These are phyloP conservation scores for Lochmaea crataegi DNA, from an alignment of 2,888 invertebrate species.

Conservation along the genomic window DNA sequence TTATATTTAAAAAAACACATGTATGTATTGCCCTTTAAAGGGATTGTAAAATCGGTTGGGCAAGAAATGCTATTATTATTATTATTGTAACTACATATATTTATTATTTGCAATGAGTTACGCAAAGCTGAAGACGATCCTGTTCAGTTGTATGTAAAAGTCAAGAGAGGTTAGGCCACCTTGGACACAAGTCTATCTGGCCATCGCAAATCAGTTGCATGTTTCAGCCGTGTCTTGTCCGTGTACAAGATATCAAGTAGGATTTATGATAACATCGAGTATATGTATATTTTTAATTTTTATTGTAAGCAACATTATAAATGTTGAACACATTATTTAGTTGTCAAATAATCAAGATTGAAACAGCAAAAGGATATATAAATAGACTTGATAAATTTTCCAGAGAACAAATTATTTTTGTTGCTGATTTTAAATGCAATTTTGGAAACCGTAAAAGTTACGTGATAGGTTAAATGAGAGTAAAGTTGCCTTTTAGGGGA, in stretches of 20 bases:
- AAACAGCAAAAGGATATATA: neutral
- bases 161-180: slow-evolving; percentile 29
- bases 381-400: neutral
- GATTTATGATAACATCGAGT: slow-evolving; percentile 12
- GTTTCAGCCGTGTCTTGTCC: slow-evolving; percentile 47
- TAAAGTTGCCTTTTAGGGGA: no score
- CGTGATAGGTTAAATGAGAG: no score
- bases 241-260: slow-evolving; percentile 34
- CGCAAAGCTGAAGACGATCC: neutral
- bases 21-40: no score
- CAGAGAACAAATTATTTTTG: neutral
- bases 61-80: no score
- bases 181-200: slow-evolving; percentile 47
- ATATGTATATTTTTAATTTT: no score
- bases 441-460: no score
- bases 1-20: no score
- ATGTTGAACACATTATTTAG: neutral
- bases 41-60: no score
- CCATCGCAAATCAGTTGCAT: slow-evolving; percentile 57
- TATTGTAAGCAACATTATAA: neutral
- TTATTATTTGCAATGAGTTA: neutral
- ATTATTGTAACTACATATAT: neutral
- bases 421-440: no score
- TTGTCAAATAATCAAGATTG: neutral
- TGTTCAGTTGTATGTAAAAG: neutral